Evolutionary conservation across 2,113 vertebrate species (phyloP).

Genomic region (Anguilla rostrata): DNA sequence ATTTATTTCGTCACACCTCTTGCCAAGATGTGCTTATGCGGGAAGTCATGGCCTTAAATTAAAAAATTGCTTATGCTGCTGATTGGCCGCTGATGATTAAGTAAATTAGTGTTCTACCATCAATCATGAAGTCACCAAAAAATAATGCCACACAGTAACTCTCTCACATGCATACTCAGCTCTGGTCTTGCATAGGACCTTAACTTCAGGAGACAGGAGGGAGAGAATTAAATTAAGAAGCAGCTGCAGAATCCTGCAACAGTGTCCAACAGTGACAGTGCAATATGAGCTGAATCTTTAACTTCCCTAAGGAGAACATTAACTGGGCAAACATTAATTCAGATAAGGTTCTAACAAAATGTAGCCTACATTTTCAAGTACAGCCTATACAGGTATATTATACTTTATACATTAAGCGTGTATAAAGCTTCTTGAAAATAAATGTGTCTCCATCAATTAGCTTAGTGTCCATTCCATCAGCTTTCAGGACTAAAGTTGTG

Average conservation of each 20-base stretch:
- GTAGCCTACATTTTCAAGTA: not conserved
- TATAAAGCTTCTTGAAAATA: not conserved
- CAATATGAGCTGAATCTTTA: not conserved
- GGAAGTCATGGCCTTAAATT: not conserved
- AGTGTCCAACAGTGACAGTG: not conserved
- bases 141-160: not conserved
- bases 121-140: not conserved
- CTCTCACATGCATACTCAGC: not conserved
- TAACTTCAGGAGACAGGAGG: not conserved
- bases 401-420: not conserved
- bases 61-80: not conserved
- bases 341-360: not conserved
- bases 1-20: not conserved
- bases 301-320: not conserved
- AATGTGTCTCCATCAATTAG: not conserved
- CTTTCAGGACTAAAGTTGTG: not conserved
- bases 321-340: not conserved
- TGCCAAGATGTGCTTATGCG: not conserved
- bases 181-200: not conserved
- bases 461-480: not conserved
- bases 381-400: not conserved
- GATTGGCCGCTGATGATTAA: not conserved
- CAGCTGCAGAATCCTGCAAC: not conserved
- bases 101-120: not conserved
- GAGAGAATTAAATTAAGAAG: not conserved